phyloP scores from a whole-genome alignment of 2,888 invertebrate genomes.

The Harpalus rubripes region DNA sequence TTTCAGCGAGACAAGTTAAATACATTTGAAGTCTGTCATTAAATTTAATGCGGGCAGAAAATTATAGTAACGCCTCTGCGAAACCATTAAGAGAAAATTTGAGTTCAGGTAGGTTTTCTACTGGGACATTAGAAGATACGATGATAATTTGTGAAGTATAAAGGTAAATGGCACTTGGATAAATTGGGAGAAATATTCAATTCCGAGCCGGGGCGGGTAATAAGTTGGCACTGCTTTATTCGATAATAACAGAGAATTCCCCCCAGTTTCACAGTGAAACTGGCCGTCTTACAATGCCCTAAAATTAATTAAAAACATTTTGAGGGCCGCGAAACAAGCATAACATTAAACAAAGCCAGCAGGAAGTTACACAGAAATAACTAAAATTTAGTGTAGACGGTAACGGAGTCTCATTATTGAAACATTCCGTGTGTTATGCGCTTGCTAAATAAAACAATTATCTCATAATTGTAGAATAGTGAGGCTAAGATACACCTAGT shows the following conservation, averaged over 20 bases:
- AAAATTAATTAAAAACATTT: conserved; percentile 40
- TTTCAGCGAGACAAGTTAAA: background rate
- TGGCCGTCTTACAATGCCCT: conserved; percentile 5
- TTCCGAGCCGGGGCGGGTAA: background rate
- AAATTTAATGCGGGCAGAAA: background rate
- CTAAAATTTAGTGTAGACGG: conserved; percentile 50
- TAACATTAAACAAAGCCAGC: conserved; percentile 50
- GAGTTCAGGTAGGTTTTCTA: background rate
- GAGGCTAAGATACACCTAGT: conserved; percentile 47
- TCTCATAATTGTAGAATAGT: conserved; percentile 54
- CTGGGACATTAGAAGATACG: conserved; percentile 17
- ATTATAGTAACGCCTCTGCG: too few species aligned
- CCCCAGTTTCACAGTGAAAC: background rate
- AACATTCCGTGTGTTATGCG: conserved; percentile 38
- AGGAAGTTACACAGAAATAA: conserved; percentile 58
- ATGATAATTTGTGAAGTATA: conserved; percentile 14
- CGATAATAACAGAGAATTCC: conserved; percentile 9
- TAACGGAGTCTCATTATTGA: conserved; percentile 51
- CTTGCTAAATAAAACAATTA: conserved; percentile 54
- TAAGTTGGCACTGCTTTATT: conserved; percentile 1
- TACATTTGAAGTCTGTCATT: background rate
- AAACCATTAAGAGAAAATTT: background rate
- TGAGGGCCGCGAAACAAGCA: conserved; percentile 52
- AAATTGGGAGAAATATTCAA: conserved; percentile 5
- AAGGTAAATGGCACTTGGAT: background rate